Percentiles rank a stretch among this genome's conserved stretches.
These are phyloP conservation scores for Cephus runcator DNA, from an alignment of 2,888 invertebrate genomes.

Conservation along the genomic window DNA sequence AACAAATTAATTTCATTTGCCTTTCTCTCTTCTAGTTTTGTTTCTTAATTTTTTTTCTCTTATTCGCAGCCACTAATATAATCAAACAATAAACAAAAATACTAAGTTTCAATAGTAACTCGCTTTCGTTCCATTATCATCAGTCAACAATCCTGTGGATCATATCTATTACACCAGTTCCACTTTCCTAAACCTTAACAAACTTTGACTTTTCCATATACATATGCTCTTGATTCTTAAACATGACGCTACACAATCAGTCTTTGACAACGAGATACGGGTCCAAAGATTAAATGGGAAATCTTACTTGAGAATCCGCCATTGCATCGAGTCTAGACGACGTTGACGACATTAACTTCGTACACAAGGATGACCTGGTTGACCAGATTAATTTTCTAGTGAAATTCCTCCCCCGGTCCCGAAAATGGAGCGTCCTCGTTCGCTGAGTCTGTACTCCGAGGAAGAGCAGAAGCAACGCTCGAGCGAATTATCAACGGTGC, in stretches of 20 bases:
- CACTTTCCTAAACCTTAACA: neutral
- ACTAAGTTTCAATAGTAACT: neutral
- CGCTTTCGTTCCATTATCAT: neutral
- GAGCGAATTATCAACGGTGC: constrained; percentile 44
- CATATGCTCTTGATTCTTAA: neutral
- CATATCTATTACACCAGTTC: neutral
- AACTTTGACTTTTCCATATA: neutral
- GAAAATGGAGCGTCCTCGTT: constrained; percentile 56
- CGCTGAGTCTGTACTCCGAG: constrained; percentile 56
- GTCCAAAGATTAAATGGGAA: neutral
- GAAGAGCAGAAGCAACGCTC: constrained; percentile 51
- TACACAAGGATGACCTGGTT: neutral
- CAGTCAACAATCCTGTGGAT: neutral
- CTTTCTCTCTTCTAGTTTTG: constrained; percentile 9
- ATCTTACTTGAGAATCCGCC: neutral
- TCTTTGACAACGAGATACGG: neutral
- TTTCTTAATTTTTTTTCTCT: neutral
- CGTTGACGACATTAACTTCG: neutral
- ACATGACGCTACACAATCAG: neutral
- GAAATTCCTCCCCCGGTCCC: constrained; percentile 30
- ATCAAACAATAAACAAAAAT: neutral
- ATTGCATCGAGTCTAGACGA: neutral
- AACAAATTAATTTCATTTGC: constrained; percentile 7
- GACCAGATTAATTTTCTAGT: constrained; percentile 42
- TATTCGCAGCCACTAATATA: constrained; percentile 1